Percentiles rank a stretch among this genome's conserved stretches.
phyloP scores from a whole-genome alignment of 2,888 invertebrate genomes.

The Lacanobia wlatinum region DNA sequence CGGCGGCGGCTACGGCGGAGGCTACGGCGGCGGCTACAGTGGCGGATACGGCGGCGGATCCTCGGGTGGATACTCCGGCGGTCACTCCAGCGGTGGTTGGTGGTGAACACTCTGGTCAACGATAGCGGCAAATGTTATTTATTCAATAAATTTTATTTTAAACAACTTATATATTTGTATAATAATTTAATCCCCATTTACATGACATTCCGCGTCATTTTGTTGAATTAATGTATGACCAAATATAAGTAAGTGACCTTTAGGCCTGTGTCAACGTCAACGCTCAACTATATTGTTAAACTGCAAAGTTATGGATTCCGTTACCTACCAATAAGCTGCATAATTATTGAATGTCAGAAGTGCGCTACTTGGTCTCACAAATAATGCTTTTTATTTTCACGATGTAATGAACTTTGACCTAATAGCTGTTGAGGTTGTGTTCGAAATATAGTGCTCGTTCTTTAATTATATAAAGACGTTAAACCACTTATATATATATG shows the following conservation, averaged over 20 bases:
- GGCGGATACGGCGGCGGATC: slow-evolving; percentile 42
- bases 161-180: no score
- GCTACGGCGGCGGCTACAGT: slow-evolving; percentile 41
- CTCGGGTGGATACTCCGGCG: slow-evolving; percentile 27
- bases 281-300: neutral
- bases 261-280: neutral
- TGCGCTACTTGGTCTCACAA: neutral
- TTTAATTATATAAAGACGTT: neutral
- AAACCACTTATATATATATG: no score
- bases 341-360: neutral
- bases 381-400: neutral
- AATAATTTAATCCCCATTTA: no score
- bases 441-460: neutral
- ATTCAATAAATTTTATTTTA: slow-evolving; percentile 6
- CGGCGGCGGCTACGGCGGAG: slow-evolving; percentile 43
- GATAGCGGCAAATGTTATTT: slow-evolving; percentile 17
- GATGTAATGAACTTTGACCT: neutral
- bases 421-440: neutral
- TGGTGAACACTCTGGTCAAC: slow-evolving; percentile 58
- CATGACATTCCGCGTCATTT: neutral
- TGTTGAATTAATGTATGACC: neutral
- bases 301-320: neutral
- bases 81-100: slow-evolving; percentile 58
- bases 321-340: no score
- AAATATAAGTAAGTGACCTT: neutral